Evolutionary conservation across 2,113 vertebrate genomes (phyloP).

Genomic region (Desmodus rotundus): DNA sequence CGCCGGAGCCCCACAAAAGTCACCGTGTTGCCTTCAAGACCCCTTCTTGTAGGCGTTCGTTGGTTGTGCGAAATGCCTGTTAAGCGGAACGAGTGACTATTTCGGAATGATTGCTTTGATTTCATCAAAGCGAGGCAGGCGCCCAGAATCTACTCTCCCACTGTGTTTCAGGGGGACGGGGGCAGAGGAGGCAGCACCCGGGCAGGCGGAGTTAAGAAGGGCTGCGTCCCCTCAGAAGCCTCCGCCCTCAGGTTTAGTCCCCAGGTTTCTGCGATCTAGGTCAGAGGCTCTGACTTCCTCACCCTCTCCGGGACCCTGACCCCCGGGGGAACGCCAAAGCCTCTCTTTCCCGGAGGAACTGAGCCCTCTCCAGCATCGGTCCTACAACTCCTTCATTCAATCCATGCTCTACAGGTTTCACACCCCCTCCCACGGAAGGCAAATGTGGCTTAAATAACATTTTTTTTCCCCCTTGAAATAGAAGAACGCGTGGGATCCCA

Average conservation of each 20-base stretch:
- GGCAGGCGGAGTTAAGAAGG: not conserved
- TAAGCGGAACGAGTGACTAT: not conserved
- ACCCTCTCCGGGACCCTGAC: too few relatives aligned
- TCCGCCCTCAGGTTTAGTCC: not conserved
- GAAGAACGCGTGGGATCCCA: not conserved
- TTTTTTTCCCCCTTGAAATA: not conserved
- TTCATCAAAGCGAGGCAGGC: not conserved
- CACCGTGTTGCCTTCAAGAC: not conserved
- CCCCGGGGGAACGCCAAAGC: not conserved
- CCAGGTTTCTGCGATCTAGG: not conserved
- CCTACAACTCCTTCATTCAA: not conserved
- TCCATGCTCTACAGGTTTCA: not conserved
- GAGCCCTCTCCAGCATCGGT: not conserved
- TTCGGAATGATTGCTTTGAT: not conserved
- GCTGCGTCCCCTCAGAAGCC: not conserved
- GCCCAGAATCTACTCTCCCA: rapidly evolving
- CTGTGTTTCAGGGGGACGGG: not conserved
- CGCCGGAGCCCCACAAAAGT: not conserved
- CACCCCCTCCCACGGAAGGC: not conserved
- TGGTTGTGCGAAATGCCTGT: not conserved
- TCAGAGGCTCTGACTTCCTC: not conserved
- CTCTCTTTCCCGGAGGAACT: not conserved
- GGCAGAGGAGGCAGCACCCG: rapidly evolving
- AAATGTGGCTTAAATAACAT: not conserved
- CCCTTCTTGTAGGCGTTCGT: not conserved